Conservation (phyloP, 2,888 invertebrate genomes). For the Lasiommata megera region DNA sequence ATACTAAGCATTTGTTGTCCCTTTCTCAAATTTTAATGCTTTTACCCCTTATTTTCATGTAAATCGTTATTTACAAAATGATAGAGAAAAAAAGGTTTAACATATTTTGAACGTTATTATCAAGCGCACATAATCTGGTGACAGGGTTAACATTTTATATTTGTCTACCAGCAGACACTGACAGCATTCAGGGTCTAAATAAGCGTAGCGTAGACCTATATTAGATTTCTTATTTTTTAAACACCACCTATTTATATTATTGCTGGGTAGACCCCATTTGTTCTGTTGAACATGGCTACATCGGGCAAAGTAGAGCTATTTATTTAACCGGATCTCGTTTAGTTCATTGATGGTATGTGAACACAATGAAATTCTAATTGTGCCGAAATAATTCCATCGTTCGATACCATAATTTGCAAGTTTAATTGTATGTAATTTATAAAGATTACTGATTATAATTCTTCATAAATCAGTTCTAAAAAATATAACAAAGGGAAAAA, state of each 20-base stretch:
- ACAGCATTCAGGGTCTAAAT: slow-evolving; percentile 33
- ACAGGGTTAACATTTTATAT: slow-evolving; percentile 75
- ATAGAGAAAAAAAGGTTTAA: slow-evolving; percentile 11
- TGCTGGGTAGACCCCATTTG: background rate
- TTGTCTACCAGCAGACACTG: slow-evolving; percentile 61
- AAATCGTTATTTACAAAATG: slow-evolving; percentile 1
- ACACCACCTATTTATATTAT: slow-evolving; percentile 16
- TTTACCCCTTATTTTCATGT: background rate
- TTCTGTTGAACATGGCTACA: no score
- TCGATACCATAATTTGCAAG: no score
- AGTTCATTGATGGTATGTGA: no score
- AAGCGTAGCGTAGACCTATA: slow-evolving; percentile 19
- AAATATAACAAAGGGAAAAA: no score
- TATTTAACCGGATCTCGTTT: no score
- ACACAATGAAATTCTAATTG: no score
- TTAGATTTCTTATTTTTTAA: slow-evolving; percentile 15
- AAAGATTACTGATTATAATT: no score
- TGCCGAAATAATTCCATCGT: no score
- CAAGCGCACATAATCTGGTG: slow-evolving; percentile 75
- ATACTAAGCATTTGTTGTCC: slow-evolving; percentile 30
- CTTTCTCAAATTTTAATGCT: slow-evolving; percentile 18
- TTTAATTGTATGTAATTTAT: no score
- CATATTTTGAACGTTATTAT: slow-evolving; percentile 35
- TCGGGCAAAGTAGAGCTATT: no score
- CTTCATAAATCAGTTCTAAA: no score